Evolutionary conservation across 2,888 invertebrate genomes (phyloP).

Genomic region (Patella pellucida): DNA sequence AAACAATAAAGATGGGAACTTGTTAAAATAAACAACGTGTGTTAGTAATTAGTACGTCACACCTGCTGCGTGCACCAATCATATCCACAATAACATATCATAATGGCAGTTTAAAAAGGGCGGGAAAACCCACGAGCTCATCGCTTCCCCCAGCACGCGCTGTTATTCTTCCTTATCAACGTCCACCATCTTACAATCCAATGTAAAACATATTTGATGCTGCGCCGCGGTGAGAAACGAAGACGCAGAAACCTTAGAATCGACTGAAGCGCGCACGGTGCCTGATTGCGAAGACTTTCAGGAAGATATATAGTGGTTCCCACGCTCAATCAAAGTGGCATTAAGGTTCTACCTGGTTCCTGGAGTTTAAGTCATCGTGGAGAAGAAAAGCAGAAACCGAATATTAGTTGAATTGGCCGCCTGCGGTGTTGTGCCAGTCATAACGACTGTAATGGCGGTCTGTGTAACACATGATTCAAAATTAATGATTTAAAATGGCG

Average conservation of each 20-base stretch:
- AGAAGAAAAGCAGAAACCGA: too few species aligned
- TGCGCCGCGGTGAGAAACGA: neutral
- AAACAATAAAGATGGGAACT: neutral
- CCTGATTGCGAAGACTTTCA: neutral
- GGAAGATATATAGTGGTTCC: neutral
- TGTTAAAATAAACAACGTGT: neutral
- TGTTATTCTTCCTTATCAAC: conserved; percentile 8
- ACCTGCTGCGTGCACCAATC: neutral
- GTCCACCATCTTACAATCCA: neutral
- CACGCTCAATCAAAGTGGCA: neutral
- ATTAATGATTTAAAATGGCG: too few species aligned
- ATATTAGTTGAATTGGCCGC: too few species aligned
- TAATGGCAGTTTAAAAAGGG: conserved; percentile 1
- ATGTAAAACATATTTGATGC: conserved; percentile 5
- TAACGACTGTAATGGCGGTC: too few species aligned
- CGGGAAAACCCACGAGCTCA: conserved; percentile 4
- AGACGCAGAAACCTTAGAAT: too few species aligned
- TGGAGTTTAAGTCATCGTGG: too few species aligned
- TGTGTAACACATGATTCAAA: too few species aligned
- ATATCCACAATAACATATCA: neutral
- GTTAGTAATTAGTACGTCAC: neutral
- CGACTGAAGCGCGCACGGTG: too few species aligned
- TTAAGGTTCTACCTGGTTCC: too few species aligned
- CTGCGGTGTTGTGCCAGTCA: too few species aligned
- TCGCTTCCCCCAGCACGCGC: neutral